Base-by-base conservation (phyloP, 2,888 invertebrate genomes). In the Rhagonycha lutea region DNA sequence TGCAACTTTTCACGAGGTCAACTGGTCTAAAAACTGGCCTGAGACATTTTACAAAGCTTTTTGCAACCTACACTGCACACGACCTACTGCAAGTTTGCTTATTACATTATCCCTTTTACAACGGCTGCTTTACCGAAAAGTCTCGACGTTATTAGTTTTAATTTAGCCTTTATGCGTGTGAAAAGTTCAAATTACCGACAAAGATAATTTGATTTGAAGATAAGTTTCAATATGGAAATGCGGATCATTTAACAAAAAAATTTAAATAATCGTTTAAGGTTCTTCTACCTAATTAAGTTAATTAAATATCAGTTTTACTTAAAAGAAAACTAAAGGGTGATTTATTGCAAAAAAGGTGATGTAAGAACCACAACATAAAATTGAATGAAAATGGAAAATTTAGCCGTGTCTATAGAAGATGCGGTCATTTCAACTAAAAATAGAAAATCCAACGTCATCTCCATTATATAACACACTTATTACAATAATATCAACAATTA, bases 1-100 rank as follows among this genome's bases (percentile, higher is more conserved):
- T 77, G 75, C 79, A 79, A 79, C 69, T 61, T 73, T 72, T 71
- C 69, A 73, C 80, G 80, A 80, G 80, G 80, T 80, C 80, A 75
- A 72, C 80, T 68, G 76, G 78, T 80, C 77, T 74, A 74, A 77
- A 76, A 77, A 77, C 79, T 72, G 74, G 77, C 74, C 78, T 74
- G 74, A 78, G 79, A 80, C 77, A 79, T 79, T 80, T 79, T 73
- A 72, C 63, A 74, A 74, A 70, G 69, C 75, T 29, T 77, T 61
- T 47, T 61, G 14, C 72, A 28, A 65, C 78, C 77, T 77, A 79
- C 79, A 73, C 70, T 72, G 70, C 74, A 65, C 23, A 24, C 63
- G 71, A 61, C 78, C 76, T 73, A 79, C 76, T 76, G 77, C 75
- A 76, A 26, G 62, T 18, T 18, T 9, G 63, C 24, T 65, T 65